Percentiles rank a stretch among this genome's conserved stretches.
Evolutionary conservation across 53 echinoderm and acorn worm species (phyloP).

Genomic region (Echinarachnius parma): DNA sequence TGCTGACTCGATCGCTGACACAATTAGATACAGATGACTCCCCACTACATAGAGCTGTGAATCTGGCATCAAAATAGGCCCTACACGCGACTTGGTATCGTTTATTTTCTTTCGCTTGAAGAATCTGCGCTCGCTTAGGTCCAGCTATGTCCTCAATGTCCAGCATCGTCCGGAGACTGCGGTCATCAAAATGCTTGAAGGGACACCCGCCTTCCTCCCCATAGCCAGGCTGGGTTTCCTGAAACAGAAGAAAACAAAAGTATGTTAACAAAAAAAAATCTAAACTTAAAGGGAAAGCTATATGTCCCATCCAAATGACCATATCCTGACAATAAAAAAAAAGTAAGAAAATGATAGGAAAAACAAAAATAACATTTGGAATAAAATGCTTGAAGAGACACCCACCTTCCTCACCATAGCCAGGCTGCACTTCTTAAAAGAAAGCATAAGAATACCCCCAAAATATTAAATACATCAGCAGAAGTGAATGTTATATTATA

Average conservation of each 20-base stretch:
- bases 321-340: too few relatives aligned
- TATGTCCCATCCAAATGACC: too few relatives aligned
- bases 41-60: too few relatives aligned
- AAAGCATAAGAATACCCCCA: constrained; percentile 5
- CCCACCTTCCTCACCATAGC: constrained; percentile 89
- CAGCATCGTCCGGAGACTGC: constrained; percentile 46
- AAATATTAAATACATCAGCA: too few relatives aligned
- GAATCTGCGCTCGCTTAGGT: constrained; percentile 17
- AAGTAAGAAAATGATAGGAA: too few relatives aligned
- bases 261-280: neutral
- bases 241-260: constrained; percentile 6
- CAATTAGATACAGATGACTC: too few relatives aligned
- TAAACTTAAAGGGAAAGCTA: too few relatives aligned
- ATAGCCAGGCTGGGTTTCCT: constrained; percentile 66
- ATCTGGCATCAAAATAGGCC: constrained; percentile 14
- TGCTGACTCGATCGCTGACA: too few relatives aligned
- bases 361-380: too few relatives aligned
- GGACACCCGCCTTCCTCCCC: constrained; percentile 95
- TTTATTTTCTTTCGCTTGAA: constrained; percentile 1
- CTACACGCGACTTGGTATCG: constrained; percentile 36
- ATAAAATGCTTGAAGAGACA: constrained; percentile 86
- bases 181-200: constrained; percentile 80
- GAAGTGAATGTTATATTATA: too few relatives aligned
- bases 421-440: constrained; percentile 54
- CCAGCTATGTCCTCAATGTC: constrained; percentile 54